phyloP scores from a whole-genome alignment of 2,888 invertebrate species.

The Drosophila rellima region DNA sequence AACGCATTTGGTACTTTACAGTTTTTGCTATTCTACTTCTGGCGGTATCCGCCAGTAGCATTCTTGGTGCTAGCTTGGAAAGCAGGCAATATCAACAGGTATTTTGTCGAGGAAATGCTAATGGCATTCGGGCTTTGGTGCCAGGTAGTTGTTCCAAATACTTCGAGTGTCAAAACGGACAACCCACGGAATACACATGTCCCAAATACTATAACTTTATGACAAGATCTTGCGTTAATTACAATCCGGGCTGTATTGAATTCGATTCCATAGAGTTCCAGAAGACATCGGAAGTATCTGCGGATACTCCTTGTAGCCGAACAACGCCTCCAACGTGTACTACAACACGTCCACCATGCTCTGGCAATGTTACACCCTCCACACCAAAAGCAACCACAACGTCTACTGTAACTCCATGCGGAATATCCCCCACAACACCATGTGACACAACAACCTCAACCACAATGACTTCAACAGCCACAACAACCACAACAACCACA shows the following conservation, averaged over 20 bases:
- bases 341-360: conserved; percentile 40
- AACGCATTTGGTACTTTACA: conserved; percentile 29
- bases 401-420: conserved; percentile 1
- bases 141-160: conserved; percentile 79
- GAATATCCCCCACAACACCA: conserved; percentile 2
- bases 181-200: conserved; percentile 57
- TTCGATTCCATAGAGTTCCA: neutral
- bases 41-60: conserved; percentile 45
- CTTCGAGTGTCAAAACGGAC: conserved; percentile 72
- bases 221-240: conserved; percentile 58
- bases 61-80: conserved; percentile 65
- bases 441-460: conserved; percentile 16
- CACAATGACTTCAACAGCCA: conserved; percentile 15
- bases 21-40: conserved; percentile 55
- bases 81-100: conserved; percentile 63
- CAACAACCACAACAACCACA: conserved; percentile 8
- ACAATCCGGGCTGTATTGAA: conserved; percentile 68
- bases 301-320: conserved; percentile 21
- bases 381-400: conserved; percentile 26
- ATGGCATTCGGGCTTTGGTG: conserved; percentile 71
- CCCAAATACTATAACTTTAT: conserved; percentile 63
- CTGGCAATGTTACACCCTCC: conserved; percentile 20
- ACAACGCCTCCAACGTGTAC: conserved; percentile 33
- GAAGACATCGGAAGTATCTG: neutral
- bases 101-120: conserved; percentile 67